These are phyloP conservation scores for Hemistola chrysoprasaria DNA, from an alignment of 2,888 invertebrate species.

Conservation along the genomic window DNA sequence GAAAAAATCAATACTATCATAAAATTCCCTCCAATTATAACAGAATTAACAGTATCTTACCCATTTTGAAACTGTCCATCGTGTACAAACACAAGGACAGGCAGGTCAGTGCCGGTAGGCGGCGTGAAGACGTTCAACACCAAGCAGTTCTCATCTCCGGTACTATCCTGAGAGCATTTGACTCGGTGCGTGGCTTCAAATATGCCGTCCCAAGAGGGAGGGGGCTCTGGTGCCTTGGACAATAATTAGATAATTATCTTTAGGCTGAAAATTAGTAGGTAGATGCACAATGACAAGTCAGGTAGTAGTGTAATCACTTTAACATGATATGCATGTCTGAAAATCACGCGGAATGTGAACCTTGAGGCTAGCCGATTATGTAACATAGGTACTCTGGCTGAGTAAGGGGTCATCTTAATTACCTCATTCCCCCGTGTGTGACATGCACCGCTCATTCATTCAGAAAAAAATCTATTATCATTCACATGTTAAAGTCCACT, in stretches of 20 bases:
- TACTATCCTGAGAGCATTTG: conserved; percentile 55
- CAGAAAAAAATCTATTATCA: background rate
- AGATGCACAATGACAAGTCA: no score
- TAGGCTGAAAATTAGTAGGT: no score
- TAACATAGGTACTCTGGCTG: no score
- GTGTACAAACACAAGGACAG: conserved; percentile 68
- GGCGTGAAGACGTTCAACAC: conserved; percentile 69
- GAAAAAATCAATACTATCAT: conserved; percentile 2
- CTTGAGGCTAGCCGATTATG: no score
- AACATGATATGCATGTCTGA: no score
- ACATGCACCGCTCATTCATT: no score
- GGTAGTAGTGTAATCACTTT: no score
- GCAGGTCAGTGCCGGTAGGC: conserved; percentile 35
- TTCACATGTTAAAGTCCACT: conserved; percentile 2
- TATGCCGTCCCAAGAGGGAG: conserved; percentile 61
- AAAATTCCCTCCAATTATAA: background rate
- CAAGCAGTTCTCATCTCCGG: conserved; percentile 66
- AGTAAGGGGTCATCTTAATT: no score
- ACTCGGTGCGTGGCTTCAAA: conserved; percentile 69
- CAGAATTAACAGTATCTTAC: conserved; percentile 39
- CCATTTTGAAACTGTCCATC: conserved; percentile 69
- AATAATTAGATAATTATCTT: no score
- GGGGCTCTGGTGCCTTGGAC: conserved; percentile 56
- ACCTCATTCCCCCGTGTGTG: no score
- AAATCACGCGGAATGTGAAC: no score